Evolutionary conservation across 1,140 invertebrate genomes (phyloP), one percentile per base, ranked within the genome.

Genomic region (Pachyrhynchus sulphureomaculatus): DNA sequence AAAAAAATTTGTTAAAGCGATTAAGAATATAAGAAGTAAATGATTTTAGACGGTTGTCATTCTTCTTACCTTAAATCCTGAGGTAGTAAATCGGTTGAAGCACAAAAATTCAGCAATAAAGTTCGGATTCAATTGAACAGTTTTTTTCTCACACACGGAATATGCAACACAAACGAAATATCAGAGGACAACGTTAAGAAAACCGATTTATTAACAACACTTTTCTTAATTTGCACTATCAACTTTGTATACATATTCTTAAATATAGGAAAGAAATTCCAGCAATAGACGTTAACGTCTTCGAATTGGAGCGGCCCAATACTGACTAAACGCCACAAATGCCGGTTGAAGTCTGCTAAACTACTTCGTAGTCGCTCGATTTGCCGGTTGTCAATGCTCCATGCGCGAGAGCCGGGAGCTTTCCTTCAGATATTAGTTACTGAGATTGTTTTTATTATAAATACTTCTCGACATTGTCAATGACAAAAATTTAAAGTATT

Each of bases 241-340:
- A 74, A 71, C 72, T 72, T 72, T 71, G 75, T 75, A 76, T 76
- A 76, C 75, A 76, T 75, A 29, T 58, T 67, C 73, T 76, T 74
- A 70, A 53, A 17, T 49, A 63, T 51, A 54, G 55, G 64, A 57
- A 61, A 64, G 63, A 58, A 52, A 48, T 58, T 61, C 33, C 53
- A 47, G 62, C 61, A 53, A 4, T 13, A 56, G 53, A 63, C 55
- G 62, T 52, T 49, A 52, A 55, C 56, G 55, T 53, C 62, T 44
- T 33, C 26, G 32, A 34, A 34, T 47, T 45, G 39, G 55, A 63
- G 57, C 56, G 54, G 59, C 51, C 67, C 67, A 57, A 61, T 52
- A 58, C 41, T 51, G 54, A 51, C 63, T 66, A 45, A 61, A 58
- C 66, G 55, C 56, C 15, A 17, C 37, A 18, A 41, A 53, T 39